Evolutionary conservation across 1,140 invertebrate species (phyloP).

Genomic region (Babylonia areolata): DNA sequence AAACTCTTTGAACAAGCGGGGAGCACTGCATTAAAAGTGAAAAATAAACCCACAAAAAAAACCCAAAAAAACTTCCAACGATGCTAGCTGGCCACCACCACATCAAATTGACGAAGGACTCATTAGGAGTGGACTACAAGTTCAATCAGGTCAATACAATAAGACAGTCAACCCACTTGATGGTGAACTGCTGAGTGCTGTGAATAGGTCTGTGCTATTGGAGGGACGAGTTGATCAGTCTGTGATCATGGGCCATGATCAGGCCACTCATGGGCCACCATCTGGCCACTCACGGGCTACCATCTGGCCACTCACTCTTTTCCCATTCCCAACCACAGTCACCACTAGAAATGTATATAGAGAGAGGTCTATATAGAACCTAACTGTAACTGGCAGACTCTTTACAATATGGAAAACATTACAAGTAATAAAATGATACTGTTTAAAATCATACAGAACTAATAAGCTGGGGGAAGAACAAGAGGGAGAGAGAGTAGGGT

Average conservation of each 20-base stretch:
- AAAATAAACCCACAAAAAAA: background rate
- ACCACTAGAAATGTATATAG: background rate
- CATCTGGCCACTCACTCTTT: no score
- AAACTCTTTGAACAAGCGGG: slow-evolving; percentile 19
- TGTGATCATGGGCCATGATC: no score
- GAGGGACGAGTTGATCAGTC: no score
- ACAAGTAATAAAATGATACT: background rate
- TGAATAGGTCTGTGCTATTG: no score
- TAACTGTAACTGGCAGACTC: background rate
- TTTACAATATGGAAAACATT: background rate
- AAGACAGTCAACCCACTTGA: background rate
- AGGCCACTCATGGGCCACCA: no score
- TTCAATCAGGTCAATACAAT: background rate
- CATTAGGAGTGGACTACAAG: slow-evolving; percentile 22
- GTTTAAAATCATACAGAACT: background rate
- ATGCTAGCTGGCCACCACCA: slow-evolving; percentile 23
- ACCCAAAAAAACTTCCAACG: background rate
- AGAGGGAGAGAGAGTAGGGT: background rate
- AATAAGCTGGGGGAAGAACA: background rate
- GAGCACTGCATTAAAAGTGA: slow-evolving; percentile 27
- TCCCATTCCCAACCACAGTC: background rate
- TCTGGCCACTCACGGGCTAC: no score
- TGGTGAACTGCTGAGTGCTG: no score
- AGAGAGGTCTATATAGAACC: background rate
- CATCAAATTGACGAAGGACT: background rate